phyloP scores from a whole-genome alignment of 2,797 vertebrate species.

The Halcyon leucocephala region DNA sequence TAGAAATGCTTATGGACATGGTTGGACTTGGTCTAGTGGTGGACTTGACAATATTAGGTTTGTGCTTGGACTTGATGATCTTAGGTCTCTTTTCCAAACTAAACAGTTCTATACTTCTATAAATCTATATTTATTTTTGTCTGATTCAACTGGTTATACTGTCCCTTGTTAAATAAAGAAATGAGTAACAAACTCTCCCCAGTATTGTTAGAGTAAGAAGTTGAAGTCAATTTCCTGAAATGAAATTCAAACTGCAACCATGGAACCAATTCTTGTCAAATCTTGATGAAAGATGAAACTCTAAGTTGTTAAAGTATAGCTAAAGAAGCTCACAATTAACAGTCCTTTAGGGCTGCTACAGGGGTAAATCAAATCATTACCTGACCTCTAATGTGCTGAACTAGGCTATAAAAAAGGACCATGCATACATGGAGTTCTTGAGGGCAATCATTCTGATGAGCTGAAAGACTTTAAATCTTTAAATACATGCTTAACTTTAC shows the following conservation, averaged over 20 bases:
- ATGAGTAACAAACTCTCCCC: background rate
- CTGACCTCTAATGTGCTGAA: background rate
- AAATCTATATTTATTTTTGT: background rate
- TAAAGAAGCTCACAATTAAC: background rate
- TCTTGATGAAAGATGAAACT: background rate
- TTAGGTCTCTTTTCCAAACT: background rate
- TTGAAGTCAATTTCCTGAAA: background rate
- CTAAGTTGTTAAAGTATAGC: background rate
- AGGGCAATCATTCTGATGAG: background rate
- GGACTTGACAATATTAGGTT: background rate
- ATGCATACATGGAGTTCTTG: background rate
- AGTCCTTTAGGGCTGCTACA: background rate
- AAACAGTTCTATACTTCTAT: background rate
- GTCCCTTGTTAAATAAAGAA: background rate
- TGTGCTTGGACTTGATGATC: background rate
- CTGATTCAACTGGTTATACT: background rate
- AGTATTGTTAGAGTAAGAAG: background rate
- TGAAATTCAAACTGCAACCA: background rate
- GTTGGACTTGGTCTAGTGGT: background rate
- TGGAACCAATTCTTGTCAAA: background rate
- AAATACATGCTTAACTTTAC: background rate
- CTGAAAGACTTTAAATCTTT: background rate
- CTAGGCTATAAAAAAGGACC: background rate
- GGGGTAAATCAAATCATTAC: background rate
- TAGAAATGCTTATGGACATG: too few species aligned